phyloP scores from a whole-genome alignment of 2,888 invertebrate genomes.

The Tethea ocularis region DNA sequence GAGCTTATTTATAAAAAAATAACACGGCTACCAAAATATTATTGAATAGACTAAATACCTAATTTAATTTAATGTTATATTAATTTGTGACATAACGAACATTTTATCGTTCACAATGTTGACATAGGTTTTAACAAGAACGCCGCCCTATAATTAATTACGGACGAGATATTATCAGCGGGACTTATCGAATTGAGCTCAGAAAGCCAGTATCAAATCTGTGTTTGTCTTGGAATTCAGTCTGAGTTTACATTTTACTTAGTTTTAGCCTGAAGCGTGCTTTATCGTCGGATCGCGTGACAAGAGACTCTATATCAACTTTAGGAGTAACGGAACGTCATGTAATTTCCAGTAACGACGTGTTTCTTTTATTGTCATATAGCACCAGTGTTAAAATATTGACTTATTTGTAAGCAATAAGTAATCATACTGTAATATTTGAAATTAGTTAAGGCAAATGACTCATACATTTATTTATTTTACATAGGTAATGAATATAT shows the following conservation, averaged over 20 bases:
- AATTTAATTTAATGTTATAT: not conserved
- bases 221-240: slow-evolving; percentile 37
- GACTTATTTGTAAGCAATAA: slow-evolving; percentile 31
- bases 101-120: slow-evolving; percentile 19
- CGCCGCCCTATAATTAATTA: slow-evolving; percentile 20
- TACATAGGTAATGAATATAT: not conserved
- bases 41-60: not conserved
- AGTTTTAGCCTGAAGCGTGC: slow-evolving; percentile 50
- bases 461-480: not conserved
- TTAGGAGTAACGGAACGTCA: slow-evolving; percentile 69
- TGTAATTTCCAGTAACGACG: slow-evolving; percentile 79
- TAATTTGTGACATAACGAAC: not conserved
- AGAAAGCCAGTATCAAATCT: slow-evolving; percentile 33
- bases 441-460: not conserved
- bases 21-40: not conserved
- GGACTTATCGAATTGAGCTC: slow-evolving; percentile 27
- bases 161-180: slow-evolving; percentile 20
- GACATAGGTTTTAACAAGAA: slow-evolving; percentile 19
- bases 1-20: too few relatives aligned
- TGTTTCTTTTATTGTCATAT: slow-evolving; percentile 76
- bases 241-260: slow-evolving; percentile 42
- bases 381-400: slow-evolving; percentile 50
- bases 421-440: slow-evolving; percentile 22
- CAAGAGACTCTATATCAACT: slow-evolving; percentile 65
- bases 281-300: slow-evolving; percentile 78